A percentile compares a stretch with the other conserved stretches of the same genome.
phyloP scores from a whole-genome alignment of 2,797 vertebrate genomes.

The Karalla daura region DNA sequence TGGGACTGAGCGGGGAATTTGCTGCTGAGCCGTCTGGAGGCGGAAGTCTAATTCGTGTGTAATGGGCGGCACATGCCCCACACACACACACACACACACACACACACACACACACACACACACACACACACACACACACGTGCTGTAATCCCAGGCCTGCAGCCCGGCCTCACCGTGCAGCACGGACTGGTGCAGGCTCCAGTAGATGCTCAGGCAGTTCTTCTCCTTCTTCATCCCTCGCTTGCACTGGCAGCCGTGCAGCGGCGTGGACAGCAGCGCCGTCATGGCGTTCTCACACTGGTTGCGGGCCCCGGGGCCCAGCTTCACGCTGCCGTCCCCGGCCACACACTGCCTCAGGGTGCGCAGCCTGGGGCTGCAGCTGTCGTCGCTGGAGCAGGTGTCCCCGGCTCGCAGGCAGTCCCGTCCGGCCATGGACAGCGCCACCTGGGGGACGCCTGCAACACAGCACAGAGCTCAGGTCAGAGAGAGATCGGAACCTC shows the following conservation, averaged over 20 bases:
- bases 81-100: slow-evolving; percentile 22
- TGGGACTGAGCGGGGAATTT: slow-evolving; percentile 28
- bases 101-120: slow-evolving; percentile 23
- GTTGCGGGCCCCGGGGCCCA: slow-evolving; percentile 89
- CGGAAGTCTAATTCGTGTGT: slow-evolving; percentile 32
- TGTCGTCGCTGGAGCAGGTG: slow-evolving; percentile 89
- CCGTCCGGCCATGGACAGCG: slow-evolving; percentile 73
- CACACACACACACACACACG: slow-evolving; percentile 23
- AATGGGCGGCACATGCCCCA: slow-evolving; percentile 21
- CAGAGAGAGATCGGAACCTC: background rate
- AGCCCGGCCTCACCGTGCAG: slow-evolving; percentile 88
- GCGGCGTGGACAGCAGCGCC: slow-evolving; percentile 90
- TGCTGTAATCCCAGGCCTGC: no score
- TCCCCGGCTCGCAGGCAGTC: slow-evolving; percentile 93
- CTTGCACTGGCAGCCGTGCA: slow-evolving; percentile 93
- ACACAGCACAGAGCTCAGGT: slow-evolving; percentile 15
- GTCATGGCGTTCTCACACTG: slow-evolving; percentile 90
- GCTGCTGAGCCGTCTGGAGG: slow-evolving; percentile 40
- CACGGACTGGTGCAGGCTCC: slow-evolving; percentile 92
- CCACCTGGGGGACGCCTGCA: slow-evolving; percentile 81
- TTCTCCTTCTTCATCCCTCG: slow-evolving; percentile 95
- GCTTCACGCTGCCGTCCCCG: slow-evolving; percentile 89
- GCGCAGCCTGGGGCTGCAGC: slow-evolving; percentile 91
- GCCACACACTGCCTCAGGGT: slow-evolving; percentile 93
- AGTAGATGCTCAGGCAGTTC: slow-evolving; percentile 94